A percentile compares a stretch with the other conserved stretches of the same genome.
These are phyloP conservation scores for Phalacrocorax aristotelis DNA, from an alignment of 2,113 vertebrate genomes.

Conservation along the genomic window DNA sequence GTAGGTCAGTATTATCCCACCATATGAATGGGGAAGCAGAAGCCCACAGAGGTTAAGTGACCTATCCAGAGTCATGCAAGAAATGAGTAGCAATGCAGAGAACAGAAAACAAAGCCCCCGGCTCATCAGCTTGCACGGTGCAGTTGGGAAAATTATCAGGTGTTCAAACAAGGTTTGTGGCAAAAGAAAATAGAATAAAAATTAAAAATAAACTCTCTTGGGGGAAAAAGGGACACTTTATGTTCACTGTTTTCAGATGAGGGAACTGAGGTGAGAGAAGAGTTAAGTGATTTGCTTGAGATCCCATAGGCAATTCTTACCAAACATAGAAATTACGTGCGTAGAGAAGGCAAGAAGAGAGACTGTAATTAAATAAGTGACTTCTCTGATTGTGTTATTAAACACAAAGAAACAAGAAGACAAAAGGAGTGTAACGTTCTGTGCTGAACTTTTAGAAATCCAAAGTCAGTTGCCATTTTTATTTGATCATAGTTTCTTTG, in stretches of 20 bases:
- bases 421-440: background rate
- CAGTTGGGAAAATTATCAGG: background rate
- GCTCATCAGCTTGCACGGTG: background rate
- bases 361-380: constrained; percentile 27
- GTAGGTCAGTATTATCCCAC: constrained; percentile 35
- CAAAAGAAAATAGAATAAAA: background rate
- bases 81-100: background rate
- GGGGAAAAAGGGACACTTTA: background rate
- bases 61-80: background rate
- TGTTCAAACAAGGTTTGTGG: background rate
- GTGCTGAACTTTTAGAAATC: constrained; percentile 54
- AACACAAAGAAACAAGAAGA: constrained; percentile 5
- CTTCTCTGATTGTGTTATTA: constrained; percentile 36
- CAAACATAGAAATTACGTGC: background rate
- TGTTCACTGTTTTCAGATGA: background rate
- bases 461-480: constrained; percentile 49
- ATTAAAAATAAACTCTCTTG: background rate
- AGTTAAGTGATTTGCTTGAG: constrained; percentile 20
- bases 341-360: background rate
- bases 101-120: background rate
- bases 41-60: constrained; percentile 30
- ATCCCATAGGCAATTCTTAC: constrained; percentile 3
- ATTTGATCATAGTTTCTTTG: constrained; percentile 57
- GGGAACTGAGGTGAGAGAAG: background rate
- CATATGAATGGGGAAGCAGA: background rate